A percentile compares a stretch with the other conserved stretches of the same genome.
phyloP scores from a whole-genome alignment of 2,888 invertebrate genomes.

The Athrips mouffetella region DNA sequence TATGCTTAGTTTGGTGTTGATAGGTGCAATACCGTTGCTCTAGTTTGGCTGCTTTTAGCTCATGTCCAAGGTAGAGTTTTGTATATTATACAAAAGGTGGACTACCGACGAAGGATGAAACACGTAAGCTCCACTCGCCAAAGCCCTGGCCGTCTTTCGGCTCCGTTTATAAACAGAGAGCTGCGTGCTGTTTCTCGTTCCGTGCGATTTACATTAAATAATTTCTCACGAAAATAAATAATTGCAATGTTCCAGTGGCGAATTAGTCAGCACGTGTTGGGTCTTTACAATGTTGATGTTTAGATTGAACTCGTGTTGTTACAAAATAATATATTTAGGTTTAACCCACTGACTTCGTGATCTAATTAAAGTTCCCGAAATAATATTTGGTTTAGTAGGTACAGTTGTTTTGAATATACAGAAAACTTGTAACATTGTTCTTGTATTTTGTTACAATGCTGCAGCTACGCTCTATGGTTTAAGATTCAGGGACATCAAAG shows the following conservation, averaged over 20 bases:
- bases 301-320: background rate
- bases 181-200: conserved; percentile 61
- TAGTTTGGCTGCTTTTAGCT: conserved; percentile 28
- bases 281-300: conserved; percentile 16
- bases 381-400: background rate
- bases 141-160: conserved; percentile 54
- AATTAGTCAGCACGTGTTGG: conserved; percentile 24
- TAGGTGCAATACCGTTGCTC: conserved; percentile 30
- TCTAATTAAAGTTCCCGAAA: conserved; percentile 4
- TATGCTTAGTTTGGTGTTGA: background rate
- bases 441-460: background rate
- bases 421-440: background rate
- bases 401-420: background rate
- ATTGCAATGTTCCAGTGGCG: conserved; percentile 30
- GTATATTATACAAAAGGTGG: conserved; percentile 8
- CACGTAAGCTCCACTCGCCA: conserved; percentile 64
- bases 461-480: background rate
- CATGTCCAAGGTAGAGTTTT: conserved; percentile 34
- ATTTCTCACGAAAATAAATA: conserved; percentile 57
- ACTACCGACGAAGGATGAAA: conserved; percentile 52
- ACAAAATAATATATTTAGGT: background rate
- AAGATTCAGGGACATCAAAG: background rate
- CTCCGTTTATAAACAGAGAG: conserved; percentile 64
- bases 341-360: conserved; percentile 8
- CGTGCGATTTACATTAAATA: conserved; percentile 57